Base-by-base conservation (phyloP, 2,888 invertebrate species). In the Pterostichus madidus region DNA sequence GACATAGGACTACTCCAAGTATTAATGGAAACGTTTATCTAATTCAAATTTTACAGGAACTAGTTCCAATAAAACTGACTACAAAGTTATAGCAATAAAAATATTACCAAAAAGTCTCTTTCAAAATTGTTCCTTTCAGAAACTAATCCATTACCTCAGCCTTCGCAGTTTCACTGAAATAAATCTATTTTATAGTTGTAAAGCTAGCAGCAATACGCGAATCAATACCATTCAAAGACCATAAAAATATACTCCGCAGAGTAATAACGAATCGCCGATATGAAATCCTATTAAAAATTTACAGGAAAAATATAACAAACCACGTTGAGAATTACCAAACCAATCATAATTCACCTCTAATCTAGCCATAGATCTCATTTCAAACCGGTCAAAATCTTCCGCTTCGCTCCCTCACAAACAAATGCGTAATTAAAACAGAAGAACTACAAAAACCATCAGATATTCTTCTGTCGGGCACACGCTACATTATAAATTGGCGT, bases 101-200 rank as follows among this genome's bases (percentile, higher is more conserved):
- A 39, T 7, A 39, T 39, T 8, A 6, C 5, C 39, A 39, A 39
- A 64, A 64, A n/a, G n/a, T n/a, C n/a, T n/a, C n/a, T n/a, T n/a
- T 24, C 24, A 24, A n/a, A n/a, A n/a, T n/a, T n/a, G 1, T 24
- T 24, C 3, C 24, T 24, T 24, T 24, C 24, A 24, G 24, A 24
- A 64, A 35, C 64, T 64, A 64, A 64, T 64, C 64, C 64, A 32
- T 32, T n/a, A 64, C 11, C n/a, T 35, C 35, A 32, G 2, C n/a
- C n/a, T 10, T 8, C 17, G 31, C 59, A 59, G 6, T 59, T 64
- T 64, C 64, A 8, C 35, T 5, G 11, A 32, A 32, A 64, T 64
- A 64, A 64, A 64, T 64, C 64, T 35, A 64, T 35, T 64, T 64
- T 64, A 64, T 64, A 64, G 64, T 64, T 64, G 13, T 64, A 35